phyloP scores from a whole-genome alignment of 1,140 invertebrate species.

The Pectinophora gossypiella region DNA sequence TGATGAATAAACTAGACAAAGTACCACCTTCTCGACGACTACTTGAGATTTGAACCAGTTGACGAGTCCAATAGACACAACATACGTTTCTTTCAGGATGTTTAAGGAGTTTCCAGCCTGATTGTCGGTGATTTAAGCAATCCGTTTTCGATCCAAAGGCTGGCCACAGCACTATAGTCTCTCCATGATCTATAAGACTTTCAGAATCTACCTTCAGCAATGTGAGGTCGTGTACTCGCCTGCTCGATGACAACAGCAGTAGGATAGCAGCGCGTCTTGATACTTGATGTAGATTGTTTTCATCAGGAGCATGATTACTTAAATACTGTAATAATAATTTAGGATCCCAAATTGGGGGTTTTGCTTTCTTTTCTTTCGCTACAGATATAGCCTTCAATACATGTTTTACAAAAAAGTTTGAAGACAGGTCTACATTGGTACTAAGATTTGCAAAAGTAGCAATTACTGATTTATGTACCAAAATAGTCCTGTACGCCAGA shows the following conservation, averaged over 20 bases:
- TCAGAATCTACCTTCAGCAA: constrained; percentile 19
- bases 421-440: background rate
- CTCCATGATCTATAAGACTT: background rate
- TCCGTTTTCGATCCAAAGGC: constrained; percentile 26
- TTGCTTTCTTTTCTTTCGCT: background rate
- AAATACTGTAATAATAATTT: background rate
- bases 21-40: background rate
- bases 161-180: constrained; percentile 17
- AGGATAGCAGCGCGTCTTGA: constrained; percentile 25
- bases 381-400: constrained; percentile 16
- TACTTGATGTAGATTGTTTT: constrained; percentile 17
- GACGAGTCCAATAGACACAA: background rate
- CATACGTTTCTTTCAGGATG: background rate
- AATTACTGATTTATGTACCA: constrained; percentile 27
- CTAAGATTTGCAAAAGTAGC: constrained; percentile 14
- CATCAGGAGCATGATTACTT: background rate
- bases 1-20: constrained; percentile 1
- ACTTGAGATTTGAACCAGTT: background rate
- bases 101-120: constrained; percentile 6
- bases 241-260: constrained; percentile 31
- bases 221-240: constrained; percentile 35
- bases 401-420: constrained; percentile 15
- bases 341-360: background rate
- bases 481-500: constrained; percentile 22
- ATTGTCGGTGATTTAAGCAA: background rate